Percentiles rank a stretch among this genome's conserved stretches.
Conservation (phyloP, 2,113 vertebrate species). For the Gymnobelideus leadbeateri region DNA sequence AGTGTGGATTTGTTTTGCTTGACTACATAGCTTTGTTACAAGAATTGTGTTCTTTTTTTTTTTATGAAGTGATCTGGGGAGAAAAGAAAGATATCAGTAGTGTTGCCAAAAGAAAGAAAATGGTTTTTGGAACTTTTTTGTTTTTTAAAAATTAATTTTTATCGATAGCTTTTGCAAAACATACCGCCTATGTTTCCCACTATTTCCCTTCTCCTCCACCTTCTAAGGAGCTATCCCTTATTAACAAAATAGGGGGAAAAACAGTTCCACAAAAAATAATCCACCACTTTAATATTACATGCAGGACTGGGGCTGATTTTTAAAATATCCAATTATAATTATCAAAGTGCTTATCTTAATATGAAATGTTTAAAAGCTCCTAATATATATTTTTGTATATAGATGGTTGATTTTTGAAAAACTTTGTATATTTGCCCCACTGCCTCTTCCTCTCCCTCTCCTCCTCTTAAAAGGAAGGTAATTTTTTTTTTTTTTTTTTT, state of each 20-base stretch:
- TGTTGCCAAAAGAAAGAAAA: neutral
- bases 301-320: neutral
- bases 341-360: neutral
- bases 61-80: neutral
- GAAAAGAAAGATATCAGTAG: neutral
- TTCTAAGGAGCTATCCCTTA: neutral
- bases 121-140: no score
- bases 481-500: no score
- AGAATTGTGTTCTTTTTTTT: neutral
- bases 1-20: neutral
- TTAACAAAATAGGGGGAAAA: neutral
- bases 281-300: neutral
- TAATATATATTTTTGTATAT: neutral
- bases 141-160: slow-evolving; percentile 2
- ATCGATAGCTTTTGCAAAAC: neutral
- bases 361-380: neutral
- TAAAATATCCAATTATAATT: neutral
- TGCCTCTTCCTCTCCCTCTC: no score
- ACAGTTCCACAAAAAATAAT: neutral
- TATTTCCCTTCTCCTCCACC: neutral
- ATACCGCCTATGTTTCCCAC: neutral
- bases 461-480: no score
- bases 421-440: neutral
- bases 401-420: neutral
- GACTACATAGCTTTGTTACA: neutral